Conservation (phyloP, 2,888 invertebrate genomes). For the Apoda limacodes region DNA sequence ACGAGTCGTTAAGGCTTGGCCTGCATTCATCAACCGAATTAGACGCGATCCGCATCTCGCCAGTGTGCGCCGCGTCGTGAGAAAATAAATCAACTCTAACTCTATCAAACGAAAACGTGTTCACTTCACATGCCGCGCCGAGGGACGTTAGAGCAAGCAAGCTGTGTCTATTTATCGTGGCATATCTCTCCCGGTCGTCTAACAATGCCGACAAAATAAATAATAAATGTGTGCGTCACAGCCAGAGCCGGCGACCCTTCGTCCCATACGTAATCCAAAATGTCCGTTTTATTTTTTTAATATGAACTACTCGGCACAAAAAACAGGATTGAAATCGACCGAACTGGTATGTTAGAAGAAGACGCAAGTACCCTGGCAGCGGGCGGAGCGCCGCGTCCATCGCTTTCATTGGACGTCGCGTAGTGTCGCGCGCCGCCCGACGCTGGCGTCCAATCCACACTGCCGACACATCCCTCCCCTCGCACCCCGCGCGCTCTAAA, state of each 20-base stretch:
- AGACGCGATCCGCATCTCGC: neutral
- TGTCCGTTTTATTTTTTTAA: constrained; percentile 69
- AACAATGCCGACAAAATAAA: constrained; percentile 54
- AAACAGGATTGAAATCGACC: constrained; percentile 52
- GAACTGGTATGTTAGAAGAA: constrained; percentile 32
- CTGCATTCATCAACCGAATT: too few species aligned
- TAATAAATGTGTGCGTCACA: constrained; percentile 49
- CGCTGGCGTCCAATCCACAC: constrained; percentile 36
- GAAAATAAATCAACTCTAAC: constrained; percentile 22
- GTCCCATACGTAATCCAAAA: constrained; percentile 55
- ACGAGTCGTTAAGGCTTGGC: too few species aligned
- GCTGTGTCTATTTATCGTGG: constrained; percentile 58
- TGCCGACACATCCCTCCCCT: constrained; percentile 35
- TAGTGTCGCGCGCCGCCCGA: constrained; percentile 51
- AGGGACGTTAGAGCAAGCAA: too few species aligned
- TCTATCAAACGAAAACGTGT: constrained; percentile 10
- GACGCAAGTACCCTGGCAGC: constrained; percentile 30
- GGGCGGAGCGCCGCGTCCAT: constrained; percentile 48
- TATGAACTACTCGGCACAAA: constrained; percentile 48
- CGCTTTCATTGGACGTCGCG: constrained; percentile 38
- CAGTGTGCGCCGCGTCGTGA: constrained; percentile 28
- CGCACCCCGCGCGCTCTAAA: constrained; percentile 50
- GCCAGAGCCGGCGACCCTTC: constrained; percentile 63
- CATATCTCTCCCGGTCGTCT: constrained; percentile 46
- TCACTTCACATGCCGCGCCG: constrained; percentile 21